Base-by-base conservation (phyloP, 30 jellyfish, hydroid and myxozoan species). In the Rhopilema esculentum region DNA sequence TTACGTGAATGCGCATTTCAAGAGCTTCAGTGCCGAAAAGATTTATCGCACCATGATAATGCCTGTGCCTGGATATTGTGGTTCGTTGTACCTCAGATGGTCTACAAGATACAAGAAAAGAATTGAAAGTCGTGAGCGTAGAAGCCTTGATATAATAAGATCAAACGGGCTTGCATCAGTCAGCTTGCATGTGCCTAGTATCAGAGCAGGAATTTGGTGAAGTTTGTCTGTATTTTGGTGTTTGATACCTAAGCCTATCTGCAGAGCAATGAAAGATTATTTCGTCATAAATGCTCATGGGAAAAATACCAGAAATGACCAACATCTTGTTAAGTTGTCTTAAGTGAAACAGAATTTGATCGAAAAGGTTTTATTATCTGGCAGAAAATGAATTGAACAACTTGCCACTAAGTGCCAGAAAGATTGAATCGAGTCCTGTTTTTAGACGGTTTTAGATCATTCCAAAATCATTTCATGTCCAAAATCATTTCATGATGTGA, bases 111-210 rank as follows among this genome's bases (percentile, higher is more conserved):
- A n/a, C n/a, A n/a, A n/a, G n/a, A n/a, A n/a, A n/a, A 51, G 15
- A 51, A 51, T 9, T 9, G 19, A 51, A 9, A 51, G 67, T 65
- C 75, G 20, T 8, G 20, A 21, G 25, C 75, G 24, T 8, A 65
- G 16, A 21, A 65, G 25, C 75, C 75, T 65, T 21, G 25, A 65
- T 8, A 7, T 65, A 16, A 65, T 16, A 65, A 65, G 75, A 65
- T 65, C 24, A 29, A 8, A 65, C 75, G 24, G 67, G 67, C 29
- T 21, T 65, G 24, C 75, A 65, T 21, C 26, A 21, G 75, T 65
- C 75, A 65, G 75, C 75, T 65, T 65, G 75, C 75, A 21, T 16
- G 75, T 65, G 75, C 75, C 75, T 65, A 65, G 75, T 21, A 65
- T 65, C 25, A 29, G 24, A 65, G 25, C 75, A 65, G 75, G 75